Conservation (phyloP, 1,140 invertebrate genomes). For the Ylistrum balloti region DNA sequence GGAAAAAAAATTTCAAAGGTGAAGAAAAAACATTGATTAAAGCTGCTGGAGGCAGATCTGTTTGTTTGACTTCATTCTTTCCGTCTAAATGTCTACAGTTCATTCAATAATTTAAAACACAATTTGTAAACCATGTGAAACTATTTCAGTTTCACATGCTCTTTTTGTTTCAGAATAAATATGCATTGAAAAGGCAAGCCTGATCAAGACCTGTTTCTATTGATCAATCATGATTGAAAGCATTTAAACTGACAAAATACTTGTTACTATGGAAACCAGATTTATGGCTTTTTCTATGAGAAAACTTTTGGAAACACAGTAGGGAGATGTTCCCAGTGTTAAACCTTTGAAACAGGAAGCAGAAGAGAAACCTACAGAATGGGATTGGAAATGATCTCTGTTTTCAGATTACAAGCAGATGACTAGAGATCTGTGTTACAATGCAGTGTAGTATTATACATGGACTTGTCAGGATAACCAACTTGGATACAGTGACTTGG, state of each 20-base stretch:
- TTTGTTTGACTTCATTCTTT: not conserved
- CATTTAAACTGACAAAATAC: not conserved
- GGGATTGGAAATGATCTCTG: not conserved
- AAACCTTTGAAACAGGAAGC: slow-evolving; percentile 18
- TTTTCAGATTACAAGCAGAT: slow-evolving; percentile 33
- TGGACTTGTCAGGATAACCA: not conserved
- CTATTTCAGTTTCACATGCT: too few relatives aligned
- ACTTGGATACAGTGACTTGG: not conserved
- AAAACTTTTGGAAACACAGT: not conserved
- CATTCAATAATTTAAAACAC: not conserved
- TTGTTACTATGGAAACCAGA: not conserved
- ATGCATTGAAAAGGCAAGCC: not conserved
- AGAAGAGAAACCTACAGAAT: not conserved
- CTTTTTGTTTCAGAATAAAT: not conserved
- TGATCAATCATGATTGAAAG: too few relatives aligned
- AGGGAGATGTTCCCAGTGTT: not conserved
- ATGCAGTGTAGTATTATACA: not conserved
- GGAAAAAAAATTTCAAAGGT: not conserved
- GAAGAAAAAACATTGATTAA: not conserved
- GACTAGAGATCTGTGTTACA: not conserved
- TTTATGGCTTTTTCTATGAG: too few relatives aligned
- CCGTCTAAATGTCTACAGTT: not conserved
- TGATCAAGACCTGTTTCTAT: not conserved
- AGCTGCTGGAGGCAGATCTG: not conserved
- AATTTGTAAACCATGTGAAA: not conserved